Conservation (phyloP, 2,113 vertebrate species). For the Tragelaphus buxtoni region DNA sequence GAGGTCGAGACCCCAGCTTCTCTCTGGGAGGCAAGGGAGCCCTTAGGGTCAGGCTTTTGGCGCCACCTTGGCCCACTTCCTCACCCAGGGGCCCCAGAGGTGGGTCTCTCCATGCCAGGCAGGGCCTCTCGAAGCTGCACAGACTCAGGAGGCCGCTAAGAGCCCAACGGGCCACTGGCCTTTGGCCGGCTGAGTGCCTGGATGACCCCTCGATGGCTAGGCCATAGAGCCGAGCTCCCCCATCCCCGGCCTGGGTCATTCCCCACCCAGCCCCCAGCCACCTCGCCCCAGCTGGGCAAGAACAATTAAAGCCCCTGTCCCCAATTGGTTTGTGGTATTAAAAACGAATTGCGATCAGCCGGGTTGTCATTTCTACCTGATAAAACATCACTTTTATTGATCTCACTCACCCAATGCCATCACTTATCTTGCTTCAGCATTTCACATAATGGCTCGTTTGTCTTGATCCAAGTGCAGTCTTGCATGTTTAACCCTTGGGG, state of each 20-base stretch:
- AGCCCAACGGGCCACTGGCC: too few species aligned
- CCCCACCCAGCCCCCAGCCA: constrained; percentile 48
- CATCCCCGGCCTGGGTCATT: not conserved
- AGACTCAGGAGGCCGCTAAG: not conserved
- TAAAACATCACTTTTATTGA: constrained; percentile 66
- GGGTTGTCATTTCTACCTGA: constrained; percentile 63
- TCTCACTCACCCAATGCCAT: not conserved
- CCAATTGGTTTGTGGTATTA: constrained; percentile 56
- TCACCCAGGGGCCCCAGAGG: not conserved
- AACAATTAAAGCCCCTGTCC: constrained; percentile 35
- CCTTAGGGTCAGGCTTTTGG: not conserved
- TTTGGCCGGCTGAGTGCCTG: not conserved
- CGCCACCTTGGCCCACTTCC: rapidly evolving
- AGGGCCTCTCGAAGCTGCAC: rapidly evolving
- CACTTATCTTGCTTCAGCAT: constrained; percentile 48
- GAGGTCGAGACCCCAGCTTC: not conserved
- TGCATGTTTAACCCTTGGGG: constrained; percentile 38
- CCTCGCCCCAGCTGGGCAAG: not conserved
- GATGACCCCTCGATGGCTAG: not conserved
- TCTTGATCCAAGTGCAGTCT: constrained; percentile 57
- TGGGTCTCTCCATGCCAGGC: not conserved
- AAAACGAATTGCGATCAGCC: constrained; percentile 54
- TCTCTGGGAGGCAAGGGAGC: not conserved
- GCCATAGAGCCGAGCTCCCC: not conserved
- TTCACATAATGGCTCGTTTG: constrained; percentile 49